phyloP scores from a whole-genome alignment of 2,113 vertebrate species.

The Struthio camelus region DNA sequence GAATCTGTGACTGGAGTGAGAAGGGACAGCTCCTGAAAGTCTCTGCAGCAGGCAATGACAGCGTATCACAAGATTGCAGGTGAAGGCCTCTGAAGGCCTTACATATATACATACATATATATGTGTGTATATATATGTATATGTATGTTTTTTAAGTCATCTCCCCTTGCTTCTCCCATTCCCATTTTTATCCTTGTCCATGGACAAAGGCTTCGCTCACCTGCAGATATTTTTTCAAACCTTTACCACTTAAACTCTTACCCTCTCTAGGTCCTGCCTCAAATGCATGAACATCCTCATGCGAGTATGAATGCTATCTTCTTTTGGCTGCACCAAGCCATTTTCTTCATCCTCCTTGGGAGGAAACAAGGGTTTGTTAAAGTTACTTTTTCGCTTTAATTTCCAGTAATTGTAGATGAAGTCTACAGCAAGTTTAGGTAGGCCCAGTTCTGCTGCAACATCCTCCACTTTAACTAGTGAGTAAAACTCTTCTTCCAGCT shows the following conservation, averaged over 20 bases:
- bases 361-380: conserved; percentile 93
- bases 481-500: conserved; percentile 95
- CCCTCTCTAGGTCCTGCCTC: conserved; percentile 96
- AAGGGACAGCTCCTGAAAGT: background rate
- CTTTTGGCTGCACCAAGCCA: conserved; percentile 89
- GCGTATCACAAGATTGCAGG: background rate
- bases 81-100: background rate
- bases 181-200: background rate
- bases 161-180: background rate
- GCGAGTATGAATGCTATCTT: conserved; percentile 95
- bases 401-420: conserved; percentile 99
- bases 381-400: conserved; percentile 93
- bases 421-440: conserved; percentile 83
- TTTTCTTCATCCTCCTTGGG: conserved; percentile 93
- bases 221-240: background rate
- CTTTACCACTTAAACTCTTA: conserved; percentile 69
- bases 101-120: too few relatives aligned
- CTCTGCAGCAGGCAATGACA: background rate
- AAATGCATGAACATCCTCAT: conserved; percentile 99
- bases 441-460: conserved; percentile 83
- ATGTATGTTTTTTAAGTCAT: background rate
- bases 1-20: background rate
- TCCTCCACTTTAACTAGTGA: conserved; percentile 85
- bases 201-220: background rate
- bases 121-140: too few relatives aligned